These are phyloP conservation scores for Eulithis prunata DNA, from an alignment of 2,888 invertebrate species.

Conservation along the genomic window DNA sequence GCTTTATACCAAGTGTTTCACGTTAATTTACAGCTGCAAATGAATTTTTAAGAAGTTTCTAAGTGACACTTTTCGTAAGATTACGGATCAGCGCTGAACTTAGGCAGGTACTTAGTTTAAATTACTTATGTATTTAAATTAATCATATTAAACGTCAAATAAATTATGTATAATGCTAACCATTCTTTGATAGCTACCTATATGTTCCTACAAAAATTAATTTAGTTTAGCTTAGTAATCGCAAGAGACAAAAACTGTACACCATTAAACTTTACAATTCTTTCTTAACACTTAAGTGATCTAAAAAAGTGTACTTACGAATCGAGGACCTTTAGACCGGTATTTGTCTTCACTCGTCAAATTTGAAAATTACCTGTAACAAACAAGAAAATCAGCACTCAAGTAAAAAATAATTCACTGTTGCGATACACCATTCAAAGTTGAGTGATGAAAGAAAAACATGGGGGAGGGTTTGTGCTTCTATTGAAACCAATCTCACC, in stretches of 20 bases:
- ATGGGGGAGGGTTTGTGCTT: slow-evolving; percentile 79
- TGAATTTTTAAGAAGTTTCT: slow-evolving; percentile 54
- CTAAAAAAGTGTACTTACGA: slow-evolving; percentile 8
- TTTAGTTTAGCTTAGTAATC: no score
- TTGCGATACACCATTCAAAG: slow-evolving; percentile 76
- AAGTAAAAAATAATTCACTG: slow-evolving; percentile 42
- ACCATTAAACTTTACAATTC: no score
- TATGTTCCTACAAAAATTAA: no score
- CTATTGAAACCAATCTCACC: slow-evolving; percentile 83
- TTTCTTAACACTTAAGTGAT: no score
- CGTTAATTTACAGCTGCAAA: slow-evolving; percentile 59
- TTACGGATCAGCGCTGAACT: slow-evolving; percentile 19
- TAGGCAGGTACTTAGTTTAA: slow-evolving; percentile 13
- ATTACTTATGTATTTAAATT: slow-evolving; percentile 1
- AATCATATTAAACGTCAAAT: not conserved
- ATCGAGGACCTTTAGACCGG: not conserved
- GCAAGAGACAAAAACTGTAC: no score
- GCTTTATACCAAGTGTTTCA: slow-evolving; percentile 60
- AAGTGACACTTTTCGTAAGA: slow-evolving; percentile 39
- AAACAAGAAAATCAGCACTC: slow-evolving; percentile 48
- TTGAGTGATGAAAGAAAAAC: slow-evolving; percentile 82
- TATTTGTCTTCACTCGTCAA: slow-evolving; percentile 8
- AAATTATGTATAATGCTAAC: not conserved
- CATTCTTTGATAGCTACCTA: not conserved
- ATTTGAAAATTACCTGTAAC: slow-evolving; percentile 56